These are phyloP conservation scores for Coelopa pilipes DNA, from an alignment of 2,888 invertebrate species.

Conservation along the genomic window DNA sequence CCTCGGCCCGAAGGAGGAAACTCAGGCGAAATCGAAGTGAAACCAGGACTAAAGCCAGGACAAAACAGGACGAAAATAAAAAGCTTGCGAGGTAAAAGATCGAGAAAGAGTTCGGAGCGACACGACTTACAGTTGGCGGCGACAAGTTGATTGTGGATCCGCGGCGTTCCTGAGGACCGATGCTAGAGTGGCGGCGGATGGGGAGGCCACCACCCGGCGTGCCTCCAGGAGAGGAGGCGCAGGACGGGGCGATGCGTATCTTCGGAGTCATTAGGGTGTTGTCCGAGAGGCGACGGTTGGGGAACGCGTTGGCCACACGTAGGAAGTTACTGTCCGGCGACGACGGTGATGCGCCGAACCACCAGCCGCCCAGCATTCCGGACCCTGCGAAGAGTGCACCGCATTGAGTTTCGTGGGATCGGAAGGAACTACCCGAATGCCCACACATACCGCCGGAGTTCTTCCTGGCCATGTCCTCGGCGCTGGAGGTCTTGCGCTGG, in stretches of 20 bases:
- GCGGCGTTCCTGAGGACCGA: conserved; percentile 88
- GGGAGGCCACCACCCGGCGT: conserved; percentile 82
- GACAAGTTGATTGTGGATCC: conserved; percentile 86
- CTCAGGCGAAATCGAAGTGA: neutral
- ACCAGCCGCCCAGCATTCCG: conserved; percentile 81
- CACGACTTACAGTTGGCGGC: conserved; percentile 85
- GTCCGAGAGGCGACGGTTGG: conserved; percentile 88
- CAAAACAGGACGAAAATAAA: neutral
- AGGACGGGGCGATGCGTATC: conserved; percentile 88
- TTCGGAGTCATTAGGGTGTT: conserved; percentile 92
- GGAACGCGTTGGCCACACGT: conserved; percentile 83
- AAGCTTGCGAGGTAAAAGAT: neutral
- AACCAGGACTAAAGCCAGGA: neutral
- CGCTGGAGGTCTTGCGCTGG: conserved; percentile 88
- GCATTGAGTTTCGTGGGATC: too few species aligned
- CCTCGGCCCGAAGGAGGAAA: neutral
- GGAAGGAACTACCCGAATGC: neutral
- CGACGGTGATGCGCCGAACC: conserved; percentile 85
- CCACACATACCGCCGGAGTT: conserved; percentile 77
- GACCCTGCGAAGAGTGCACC: conserved; percentile 65
- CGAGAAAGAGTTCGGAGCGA: neutral
- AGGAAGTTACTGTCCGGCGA: conserved; percentile 89
- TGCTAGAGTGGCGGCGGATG: conserved; percentile 89
- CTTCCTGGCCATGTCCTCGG: conserved; percentile 90
- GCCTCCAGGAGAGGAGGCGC: conserved; percentile 83